Percentiles rank a stretch among this genome's conserved stretches.
Evolutionary conservation across 2,888 invertebrate genomes (phyloP).

Genomic region (Monopis laevigella): DNA sequence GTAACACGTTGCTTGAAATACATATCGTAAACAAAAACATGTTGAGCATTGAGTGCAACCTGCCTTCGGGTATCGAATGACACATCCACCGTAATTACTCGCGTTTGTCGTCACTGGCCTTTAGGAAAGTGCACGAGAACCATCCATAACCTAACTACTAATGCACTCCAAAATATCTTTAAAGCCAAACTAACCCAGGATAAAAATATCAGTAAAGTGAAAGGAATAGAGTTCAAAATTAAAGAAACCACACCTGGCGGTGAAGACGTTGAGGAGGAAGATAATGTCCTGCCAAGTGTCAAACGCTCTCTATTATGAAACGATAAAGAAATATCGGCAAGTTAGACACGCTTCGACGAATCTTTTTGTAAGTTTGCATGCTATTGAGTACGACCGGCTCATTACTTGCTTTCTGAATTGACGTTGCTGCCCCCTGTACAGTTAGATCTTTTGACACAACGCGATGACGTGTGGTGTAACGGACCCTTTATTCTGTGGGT

Average conservation of each 20-base stretch:
- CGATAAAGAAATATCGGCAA: constrained; percentile 42
- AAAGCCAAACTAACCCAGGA: not conserved
- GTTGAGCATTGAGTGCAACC: constrained; percentile 7
- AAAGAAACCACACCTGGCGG: constrained; percentile 16
- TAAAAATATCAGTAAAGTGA: not conserved
- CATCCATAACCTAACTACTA: constrained; percentile 29
- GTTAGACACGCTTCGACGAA: constrained; percentile 39
- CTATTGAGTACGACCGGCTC: constrained; percentile 25
- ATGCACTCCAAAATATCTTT: not conserved
- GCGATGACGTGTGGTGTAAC: constrained; percentile 1
- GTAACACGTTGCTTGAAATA: not conserved
- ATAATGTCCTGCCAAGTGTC: constrained; percentile 18
- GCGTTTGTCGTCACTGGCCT: constrained; percentile 30
- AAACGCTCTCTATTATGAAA: constrained; percentile 43
- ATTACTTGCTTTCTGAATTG: constrained; percentile 30
- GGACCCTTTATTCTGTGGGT: constrained; percentile 1
- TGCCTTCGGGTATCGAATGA: constrained; percentile 13
- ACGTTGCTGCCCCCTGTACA: constrained; percentile 13
- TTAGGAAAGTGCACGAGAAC: constrained; percentile 30
- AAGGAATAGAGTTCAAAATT: not conserved
- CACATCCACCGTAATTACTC: constrained; percentile 23
- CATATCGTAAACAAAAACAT: not conserved
- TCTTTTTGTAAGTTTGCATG: constrained; percentile 26
- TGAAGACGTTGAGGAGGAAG: constrained; percentile 17
- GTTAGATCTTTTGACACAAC: not conserved